Percentiles rank a stretch among this genome's conserved stretches.
phyloP scores from a whole-genome alignment of 2,888 invertebrate genomes.

The Tetanocera ferruginea region DNA sequence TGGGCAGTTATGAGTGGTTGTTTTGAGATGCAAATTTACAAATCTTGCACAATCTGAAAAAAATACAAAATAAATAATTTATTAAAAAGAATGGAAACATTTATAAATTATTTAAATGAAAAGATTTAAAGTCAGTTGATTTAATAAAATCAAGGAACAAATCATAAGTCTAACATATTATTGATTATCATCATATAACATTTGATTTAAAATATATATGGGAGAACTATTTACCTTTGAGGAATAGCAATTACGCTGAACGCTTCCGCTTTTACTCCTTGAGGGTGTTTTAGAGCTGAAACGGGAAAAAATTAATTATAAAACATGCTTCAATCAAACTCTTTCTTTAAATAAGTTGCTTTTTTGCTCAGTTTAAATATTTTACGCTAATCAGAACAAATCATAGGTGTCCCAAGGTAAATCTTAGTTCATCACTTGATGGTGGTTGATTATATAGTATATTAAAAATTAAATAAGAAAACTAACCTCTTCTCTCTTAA shows the following conservation, averaged over 20 bases:
- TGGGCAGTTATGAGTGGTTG: constrained; percentile 46
- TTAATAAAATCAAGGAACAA: constrained; percentile 55
- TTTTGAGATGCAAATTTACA: constrained; percentile 45
- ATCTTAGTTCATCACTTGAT: constrained; percentile 54
- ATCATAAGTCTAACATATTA: constrained; percentile 68
- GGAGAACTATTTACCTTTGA: not conserved
- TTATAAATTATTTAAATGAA: not conserved
- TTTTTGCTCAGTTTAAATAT: constrained; percentile 41
- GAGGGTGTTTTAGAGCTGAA: no score
- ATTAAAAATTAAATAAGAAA: not conserved
- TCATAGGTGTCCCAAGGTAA: constrained; percentile 68
- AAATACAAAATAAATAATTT: constrained; percentile 9
- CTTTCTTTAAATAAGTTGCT: not conserved
- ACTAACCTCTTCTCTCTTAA: constrained; percentile 16
- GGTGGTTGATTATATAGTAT: no score
- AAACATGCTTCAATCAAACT: not conserved
- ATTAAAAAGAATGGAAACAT: not conserved
- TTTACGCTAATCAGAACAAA: constrained; percentile 58
- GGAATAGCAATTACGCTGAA: not conserved
- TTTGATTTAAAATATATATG: constrained; percentile 20
- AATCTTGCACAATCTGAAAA: constrained; percentile 42
- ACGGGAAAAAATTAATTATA: not conserved
- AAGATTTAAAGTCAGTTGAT: constrained; percentile 46
- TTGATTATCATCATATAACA: constrained; percentile 52
- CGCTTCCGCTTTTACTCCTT: not conserved